Percentiles rank a stretch among this genome's conserved stretches.
These are phyloP conservation scores for Panthera tigris DNA, from an alignment of 2,113 vertebrate species.

Conservation along the genomic window DNA sequence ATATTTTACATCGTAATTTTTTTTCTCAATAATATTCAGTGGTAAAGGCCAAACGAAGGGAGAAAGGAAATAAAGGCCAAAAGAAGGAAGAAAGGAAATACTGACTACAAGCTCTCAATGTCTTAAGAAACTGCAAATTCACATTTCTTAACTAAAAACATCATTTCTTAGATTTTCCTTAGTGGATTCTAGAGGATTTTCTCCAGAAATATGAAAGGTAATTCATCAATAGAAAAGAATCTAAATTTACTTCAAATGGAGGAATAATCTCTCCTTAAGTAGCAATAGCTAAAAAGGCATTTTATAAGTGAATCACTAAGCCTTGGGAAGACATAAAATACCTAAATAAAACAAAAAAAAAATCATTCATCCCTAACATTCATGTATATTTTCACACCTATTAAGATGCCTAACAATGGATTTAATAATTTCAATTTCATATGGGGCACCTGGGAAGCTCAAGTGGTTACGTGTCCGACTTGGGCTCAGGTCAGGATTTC, in stretches of 20 bases:
- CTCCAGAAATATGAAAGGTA: neutral
- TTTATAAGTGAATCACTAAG: neutral
- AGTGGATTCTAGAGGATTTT: neutral
- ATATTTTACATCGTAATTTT: neutral
- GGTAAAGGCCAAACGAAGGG: neutral
- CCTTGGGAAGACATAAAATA: neutral
- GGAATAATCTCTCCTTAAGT: neutral
- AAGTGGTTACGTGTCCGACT: too few species aligned
- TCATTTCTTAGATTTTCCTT: neutral
- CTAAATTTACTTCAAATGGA: neutral
- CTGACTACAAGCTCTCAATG: neutral
- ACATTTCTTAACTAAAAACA: neutral
- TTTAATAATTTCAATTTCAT: neutral
- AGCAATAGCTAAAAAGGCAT: neutral
- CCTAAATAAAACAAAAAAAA: conserved; percentile 2
- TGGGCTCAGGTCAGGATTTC: too few species aligned
- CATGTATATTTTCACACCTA: neutral
- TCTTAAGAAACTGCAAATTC: neutral
- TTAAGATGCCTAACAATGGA: neutral
- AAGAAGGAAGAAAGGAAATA: neutral
- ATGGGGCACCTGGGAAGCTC: too few species aligned
- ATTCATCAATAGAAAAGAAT: neutral
- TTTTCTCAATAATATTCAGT: conserved; percentile 42
- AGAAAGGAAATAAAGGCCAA: neutral
- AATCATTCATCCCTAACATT: neutral